Conservation (phyloP, 2,113 vertebrate genomes). For the Loxodonta africana region DNA sequence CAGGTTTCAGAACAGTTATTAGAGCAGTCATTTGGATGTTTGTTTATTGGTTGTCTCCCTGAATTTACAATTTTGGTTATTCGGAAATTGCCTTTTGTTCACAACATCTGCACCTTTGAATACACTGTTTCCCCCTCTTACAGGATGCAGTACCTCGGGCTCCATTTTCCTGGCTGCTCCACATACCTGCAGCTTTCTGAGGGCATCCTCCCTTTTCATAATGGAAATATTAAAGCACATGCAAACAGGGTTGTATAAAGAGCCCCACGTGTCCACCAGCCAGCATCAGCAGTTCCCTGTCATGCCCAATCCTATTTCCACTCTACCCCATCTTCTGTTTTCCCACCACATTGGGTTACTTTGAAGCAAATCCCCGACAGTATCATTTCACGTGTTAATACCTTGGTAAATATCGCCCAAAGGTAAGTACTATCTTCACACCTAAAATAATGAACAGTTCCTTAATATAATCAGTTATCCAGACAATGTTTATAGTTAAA, state of each 20-base stretch:
- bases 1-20: background rate
- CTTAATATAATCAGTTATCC: background rate
- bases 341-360: fast-evolving
- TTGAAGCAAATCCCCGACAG: background rate
- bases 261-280: background rate
- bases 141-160: fast-evolving
- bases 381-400: background rate
- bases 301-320: fast-evolving
- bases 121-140: fast-evolving
- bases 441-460: background rate
- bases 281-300: background rate
- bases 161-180: background rate
- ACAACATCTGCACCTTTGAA: background rate
- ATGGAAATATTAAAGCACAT: background rate
- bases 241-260: background rate
- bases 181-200: fast-evolving
- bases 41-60: background rate
- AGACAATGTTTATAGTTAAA: background rate
- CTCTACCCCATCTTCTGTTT: fast-evolving
- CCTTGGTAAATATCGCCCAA: background rate
- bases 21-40: background rate
- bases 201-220: background rate
- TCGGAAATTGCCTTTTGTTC: no score
- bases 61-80: background rate
- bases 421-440: background rate